Evolutionary conservation across 2,797 vertebrate genomes (phyloP).

Genomic region (Amblyopsis hoosieri): DNA sequence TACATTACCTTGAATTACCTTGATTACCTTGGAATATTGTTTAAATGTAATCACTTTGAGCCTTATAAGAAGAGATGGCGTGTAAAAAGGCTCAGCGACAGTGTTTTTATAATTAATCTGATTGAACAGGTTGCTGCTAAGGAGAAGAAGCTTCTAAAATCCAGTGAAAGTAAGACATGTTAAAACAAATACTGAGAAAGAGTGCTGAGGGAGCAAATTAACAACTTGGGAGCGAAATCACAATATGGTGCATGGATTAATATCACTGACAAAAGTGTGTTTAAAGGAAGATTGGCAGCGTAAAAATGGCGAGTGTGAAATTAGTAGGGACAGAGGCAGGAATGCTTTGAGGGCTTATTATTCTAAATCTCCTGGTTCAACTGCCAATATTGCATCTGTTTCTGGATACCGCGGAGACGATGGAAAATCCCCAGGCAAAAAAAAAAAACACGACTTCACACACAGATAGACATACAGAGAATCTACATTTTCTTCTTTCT

Average conservation of each 20-base stretch:
- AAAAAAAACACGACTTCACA: slow-evolving; percentile 49
- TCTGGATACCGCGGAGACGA: slow-evolving; percentile 74
- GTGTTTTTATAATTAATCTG: neutral
- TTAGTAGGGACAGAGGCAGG: slow-evolving; percentile 41
- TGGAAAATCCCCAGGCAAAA: slow-evolving; percentile 80
- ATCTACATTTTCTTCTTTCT: slow-evolving; percentile 11
- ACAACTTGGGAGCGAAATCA: neutral
- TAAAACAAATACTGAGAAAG: neutral
- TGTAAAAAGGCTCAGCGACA: too few relatives aligned
- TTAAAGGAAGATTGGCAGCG: slow-evolving; percentile 11
- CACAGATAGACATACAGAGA: slow-evolving; percentile 32
- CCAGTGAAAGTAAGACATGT: neutral
- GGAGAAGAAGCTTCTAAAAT: neutral
- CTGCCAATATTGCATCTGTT: slow-evolving; percentile 80
- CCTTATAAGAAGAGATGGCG: too few relatives aligned
- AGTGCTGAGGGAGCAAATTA: neutral
- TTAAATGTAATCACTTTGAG: too few relatives aligned
- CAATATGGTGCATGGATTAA: neutral
- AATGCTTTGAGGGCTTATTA: slow-evolving; percentile 66
- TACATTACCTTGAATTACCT: too few relatives aligned
- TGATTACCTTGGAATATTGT: too few relatives aligned
- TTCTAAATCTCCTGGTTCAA: slow-evolving; percentile 53
- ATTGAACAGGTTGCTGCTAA: neutral
- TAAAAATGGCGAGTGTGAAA: slow-evolving; percentile 51
- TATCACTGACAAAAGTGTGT: slow-evolving; percentile 4